phyloP scores from a whole-genome alignment of 2,888 invertebrate genomes.

The Coelinius sp. region DNA sequence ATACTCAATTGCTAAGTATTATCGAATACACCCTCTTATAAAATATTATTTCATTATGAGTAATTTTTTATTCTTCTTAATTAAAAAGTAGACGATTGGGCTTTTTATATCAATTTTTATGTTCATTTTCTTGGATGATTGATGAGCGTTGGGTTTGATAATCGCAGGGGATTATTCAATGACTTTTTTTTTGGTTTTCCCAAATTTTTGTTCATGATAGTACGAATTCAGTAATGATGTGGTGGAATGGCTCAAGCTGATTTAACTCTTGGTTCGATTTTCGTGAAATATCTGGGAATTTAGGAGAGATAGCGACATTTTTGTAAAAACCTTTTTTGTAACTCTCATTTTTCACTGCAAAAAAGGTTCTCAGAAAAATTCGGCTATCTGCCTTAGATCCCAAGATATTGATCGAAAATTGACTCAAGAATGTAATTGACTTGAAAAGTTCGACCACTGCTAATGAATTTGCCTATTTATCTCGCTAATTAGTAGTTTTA shows the following conservation, averaged over 20 bases:
- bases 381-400: too few relatives aligned
- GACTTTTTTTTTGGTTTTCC: not conserved
- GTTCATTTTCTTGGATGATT: conserved; percentile 17
- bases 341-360: too few relatives aligned
- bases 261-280: too few relatives aligned
- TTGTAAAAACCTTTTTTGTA: too few relatives aligned
- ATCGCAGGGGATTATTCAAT: not conserved
- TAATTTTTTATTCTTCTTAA: conserved; percentile 53
- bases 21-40: conserved; percentile 64
- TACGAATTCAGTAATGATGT: not conserved
- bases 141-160: not conserved
- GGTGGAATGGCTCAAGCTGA: not conserved
- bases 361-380: too few relatives aligned
- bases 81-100: conserved; percentile 56
- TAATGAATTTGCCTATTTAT: too few relatives aligned
- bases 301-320: too few relatives aligned
- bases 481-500: too few relatives aligned
- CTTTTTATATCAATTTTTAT: conserved; percentile 34
- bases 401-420: too few relatives aligned
- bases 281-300: too few relatives aligned
- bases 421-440: too few relatives aligned
- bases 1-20: conserved; percentile 55
- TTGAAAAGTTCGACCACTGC: too few relatives aligned
- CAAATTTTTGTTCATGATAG: not conserved
- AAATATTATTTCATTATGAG: conserved; percentile 65